phyloP scores from a whole-genome alignment of 2,797 vertebrate genomes.

The Atherinosoma microstoma region DNA sequence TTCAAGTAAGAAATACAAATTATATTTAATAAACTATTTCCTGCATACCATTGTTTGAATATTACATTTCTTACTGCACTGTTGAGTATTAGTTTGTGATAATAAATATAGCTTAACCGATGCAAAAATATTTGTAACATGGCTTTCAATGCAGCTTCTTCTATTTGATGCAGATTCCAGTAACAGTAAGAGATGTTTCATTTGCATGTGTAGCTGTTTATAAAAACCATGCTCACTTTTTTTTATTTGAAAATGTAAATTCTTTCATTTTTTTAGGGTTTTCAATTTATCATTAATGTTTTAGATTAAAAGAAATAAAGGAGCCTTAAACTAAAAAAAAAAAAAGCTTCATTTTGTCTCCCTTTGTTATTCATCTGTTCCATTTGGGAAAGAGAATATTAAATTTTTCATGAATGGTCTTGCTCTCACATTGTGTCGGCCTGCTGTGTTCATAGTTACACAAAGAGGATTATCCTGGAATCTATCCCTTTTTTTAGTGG shows the following conservation, averaged over 20 bases:
- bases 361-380: background rate
- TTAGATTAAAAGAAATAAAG: background rate
- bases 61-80: background rate
- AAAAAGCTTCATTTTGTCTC: background rate
- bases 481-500: slow-evolving; percentile 17
- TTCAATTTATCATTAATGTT: background rate
- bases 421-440: background rate
- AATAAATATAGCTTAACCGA: background rate
- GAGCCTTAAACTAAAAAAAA: background rate
- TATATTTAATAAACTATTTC: background rate
- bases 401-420: background rate
- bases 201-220: too few relatives aligned
- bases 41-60: background rate
- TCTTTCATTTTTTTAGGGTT: background rate
- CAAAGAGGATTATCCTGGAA: slow-evolving; percentile 10
- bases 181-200: too few relatives aligned
- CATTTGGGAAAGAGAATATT: background rate
- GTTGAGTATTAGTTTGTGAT: background rate
- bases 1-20: background rate
- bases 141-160: too few relatives aligned
- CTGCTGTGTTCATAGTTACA: slow-evolving; percentile 8
- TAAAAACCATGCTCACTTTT: too few relatives aligned
- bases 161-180: too few relatives aligned
- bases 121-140: background rate
- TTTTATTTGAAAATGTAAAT: background rate